phyloP scores from a whole-genome alignment of 1,140 invertebrate genomes.

The Diploscapter pachys region DNA sequence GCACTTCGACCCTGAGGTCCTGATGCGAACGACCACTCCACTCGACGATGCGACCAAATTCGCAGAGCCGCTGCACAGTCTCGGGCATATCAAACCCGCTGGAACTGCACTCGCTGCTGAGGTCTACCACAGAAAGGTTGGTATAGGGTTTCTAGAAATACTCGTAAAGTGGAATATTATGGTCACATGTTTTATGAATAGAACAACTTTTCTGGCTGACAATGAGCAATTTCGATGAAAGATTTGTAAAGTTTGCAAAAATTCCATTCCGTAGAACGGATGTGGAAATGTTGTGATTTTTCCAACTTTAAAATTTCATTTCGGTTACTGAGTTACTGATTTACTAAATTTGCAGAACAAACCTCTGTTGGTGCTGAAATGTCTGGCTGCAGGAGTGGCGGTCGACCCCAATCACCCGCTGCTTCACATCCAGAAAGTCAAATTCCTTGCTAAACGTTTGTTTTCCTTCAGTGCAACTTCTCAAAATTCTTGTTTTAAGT shows the following conservation, averaged over 20 bases:
- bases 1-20: conserved; percentile 45
- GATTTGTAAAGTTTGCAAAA: conserved; percentile 28
- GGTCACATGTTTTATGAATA: too few relatives aligned
- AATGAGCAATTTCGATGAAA: too few relatives aligned
- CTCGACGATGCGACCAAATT: conserved; percentile 58
- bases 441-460: conserved; percentile 33
- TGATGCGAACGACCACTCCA: conserved; percentile 45
- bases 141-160: neutral
- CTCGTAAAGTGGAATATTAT: too few relatives aligned
- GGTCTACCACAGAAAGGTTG: conserved; percentile 45
- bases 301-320: too few relatives aligned
- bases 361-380: conserved; percentile 49
- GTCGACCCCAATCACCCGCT: conserved; percentile 41
- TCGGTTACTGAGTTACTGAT: too few relatives aligned
- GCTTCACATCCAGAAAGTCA: conserved; percentile 34
- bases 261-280: too few relatives aligned
- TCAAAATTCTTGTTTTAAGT: conserved; percentile 5
- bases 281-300: too few relatives aligned
- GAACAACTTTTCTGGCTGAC: too few relatives aligned
- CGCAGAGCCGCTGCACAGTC: conserved; percentile 43
- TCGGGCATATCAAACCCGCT: conserved; percentile 40
- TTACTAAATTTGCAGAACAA: conserved; percentile 25
- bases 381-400: conserved; percentile 39
- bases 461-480: neutral
- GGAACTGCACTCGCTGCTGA: conserved; percentile 46